These are phyloP conservation scores for Ochotona curzoniae DNA, from an alignment of 2,113 vertebrate species.

Conservation along the genomic window DNA sequence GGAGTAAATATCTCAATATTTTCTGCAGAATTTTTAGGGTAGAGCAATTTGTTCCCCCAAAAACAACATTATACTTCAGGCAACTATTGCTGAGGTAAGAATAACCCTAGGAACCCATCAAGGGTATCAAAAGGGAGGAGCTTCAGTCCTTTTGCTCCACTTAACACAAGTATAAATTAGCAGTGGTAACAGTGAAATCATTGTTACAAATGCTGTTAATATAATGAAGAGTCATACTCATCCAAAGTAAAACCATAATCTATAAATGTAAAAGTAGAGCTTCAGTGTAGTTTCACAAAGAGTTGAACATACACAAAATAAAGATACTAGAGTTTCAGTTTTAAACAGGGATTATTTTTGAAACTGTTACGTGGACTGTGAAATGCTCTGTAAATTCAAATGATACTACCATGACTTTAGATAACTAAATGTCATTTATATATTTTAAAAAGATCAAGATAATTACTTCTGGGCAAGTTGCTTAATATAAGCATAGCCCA, in stretches of 20 bases:
- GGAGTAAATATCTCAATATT: background rate
- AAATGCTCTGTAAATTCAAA: background rate
- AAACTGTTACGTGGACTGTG: background rate
- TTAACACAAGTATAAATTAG: background rate
- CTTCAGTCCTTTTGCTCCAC: background rate
- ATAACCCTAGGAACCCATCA: conserved; percentile 27
- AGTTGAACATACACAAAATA: background rate
- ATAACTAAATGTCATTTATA: background rate
- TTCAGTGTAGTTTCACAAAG: background rate
- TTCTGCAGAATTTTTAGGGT: background rate
- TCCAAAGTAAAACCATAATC: background rate
- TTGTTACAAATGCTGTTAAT: conserved; percentile 7
- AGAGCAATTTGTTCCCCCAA: background rate
- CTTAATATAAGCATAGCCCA: background rate
- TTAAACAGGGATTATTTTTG: background rate
- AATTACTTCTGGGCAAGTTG: background rate
- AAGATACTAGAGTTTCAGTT: background rate
- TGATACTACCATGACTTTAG: background rate
- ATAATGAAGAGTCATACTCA: conserved; percentile 27
- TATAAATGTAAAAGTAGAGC: background rate
- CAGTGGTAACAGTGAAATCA: background rate
- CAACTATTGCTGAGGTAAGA: background rate
- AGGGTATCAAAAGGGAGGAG: background rate
- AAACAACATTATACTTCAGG: conserved; percentile 27
- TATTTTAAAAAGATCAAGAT: conserved; percentile 3